Evolutionary conservation across 2,113 vertebrate species (phyloP).

Genomic region (Passer montanus): DNA sequence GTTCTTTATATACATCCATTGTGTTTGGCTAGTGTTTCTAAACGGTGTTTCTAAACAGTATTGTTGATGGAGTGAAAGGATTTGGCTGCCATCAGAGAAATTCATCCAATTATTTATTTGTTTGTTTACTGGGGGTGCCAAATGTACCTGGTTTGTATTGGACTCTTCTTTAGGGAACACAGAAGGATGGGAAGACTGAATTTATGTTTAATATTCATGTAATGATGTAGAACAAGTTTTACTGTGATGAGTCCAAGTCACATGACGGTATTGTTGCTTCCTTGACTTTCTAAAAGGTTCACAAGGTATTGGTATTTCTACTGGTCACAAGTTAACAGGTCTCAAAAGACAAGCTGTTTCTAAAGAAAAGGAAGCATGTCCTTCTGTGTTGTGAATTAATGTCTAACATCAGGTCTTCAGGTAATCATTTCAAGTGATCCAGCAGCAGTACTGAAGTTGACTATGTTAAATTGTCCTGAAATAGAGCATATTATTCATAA

Average conservation of each 20-base stretch:
- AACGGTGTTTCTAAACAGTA: background rate
- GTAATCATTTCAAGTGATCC: background rate
- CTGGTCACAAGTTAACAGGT: background rate
- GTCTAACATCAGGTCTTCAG: background rate
- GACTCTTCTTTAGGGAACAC: background rate
- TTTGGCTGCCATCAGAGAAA: background rate
- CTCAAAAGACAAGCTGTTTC: background rate
- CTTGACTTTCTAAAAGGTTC: background rate
- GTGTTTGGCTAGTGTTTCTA: background rate
- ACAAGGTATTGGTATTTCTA: background rate
- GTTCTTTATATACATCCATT: background rate
- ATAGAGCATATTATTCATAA: background rate
- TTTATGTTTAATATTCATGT: background rate
- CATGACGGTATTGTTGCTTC: background rate
- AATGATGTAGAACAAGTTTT: background rate
- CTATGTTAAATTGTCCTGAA: background rate
- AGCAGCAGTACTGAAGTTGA: background rate
- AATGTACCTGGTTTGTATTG: background rate
- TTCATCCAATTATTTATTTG: background rate
- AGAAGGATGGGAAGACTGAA: background rate
- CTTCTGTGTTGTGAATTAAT: background rate
- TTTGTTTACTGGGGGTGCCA: background rate
- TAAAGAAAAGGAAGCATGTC: background rate
- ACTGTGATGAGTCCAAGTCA: background rate
- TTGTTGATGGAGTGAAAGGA: background rate